Base-by-base conservation (phyloP, 2,888 invertebrate genomes). In the Hirtodrosophila trivittata region DNA sequence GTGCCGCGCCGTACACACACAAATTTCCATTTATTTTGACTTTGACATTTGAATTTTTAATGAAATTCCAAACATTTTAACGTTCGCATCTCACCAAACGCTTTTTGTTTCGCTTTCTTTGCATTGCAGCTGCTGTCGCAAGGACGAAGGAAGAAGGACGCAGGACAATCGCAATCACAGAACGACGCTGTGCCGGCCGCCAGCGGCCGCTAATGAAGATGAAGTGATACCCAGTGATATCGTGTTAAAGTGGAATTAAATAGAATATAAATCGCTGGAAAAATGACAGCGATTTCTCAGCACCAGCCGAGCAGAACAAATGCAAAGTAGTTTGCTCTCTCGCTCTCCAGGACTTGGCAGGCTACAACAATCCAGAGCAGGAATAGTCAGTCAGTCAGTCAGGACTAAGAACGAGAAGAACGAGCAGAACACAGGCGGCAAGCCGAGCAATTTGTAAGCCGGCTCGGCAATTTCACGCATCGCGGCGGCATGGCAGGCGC, bases 21-120 rank as follows among this genome's bases (percentile, higher is more conserved):
- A 68, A 83, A 83, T 76, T 86, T 86, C 75, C 81, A 82, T 86
- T 86, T 82, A 84, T 86, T 82, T 81, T 37, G 85, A 70, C 75
- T 77, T 84, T 82, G 82, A 84, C 77, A 81, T 86, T 82, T 84
- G 85, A 72, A 82, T 86, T 86, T 82, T 84, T 82, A 82, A 82
- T 82, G 86, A 86, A 82, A 82, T 82, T 82, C 86, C 86, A 75
- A 82, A 82, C 67, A 84, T 86, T 86, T 86, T 80, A 75, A 66
- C 77, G 86, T 67, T 63, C 68, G 37, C 50, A 42, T 14, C 58
- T 49, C 50, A 68, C 66, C 66, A 72, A 78, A 66, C 56, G 63
- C 55, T 64, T 68, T 67, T 60, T 51, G 39, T 62, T 60, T 47
- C 18, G 30, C 10, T 62, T 41, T 41, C 43, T 55, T 37, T 41